Conservation (phyloP, 2,113 vertebrate genomes). For the Marcusenius ussheri region DNA sequence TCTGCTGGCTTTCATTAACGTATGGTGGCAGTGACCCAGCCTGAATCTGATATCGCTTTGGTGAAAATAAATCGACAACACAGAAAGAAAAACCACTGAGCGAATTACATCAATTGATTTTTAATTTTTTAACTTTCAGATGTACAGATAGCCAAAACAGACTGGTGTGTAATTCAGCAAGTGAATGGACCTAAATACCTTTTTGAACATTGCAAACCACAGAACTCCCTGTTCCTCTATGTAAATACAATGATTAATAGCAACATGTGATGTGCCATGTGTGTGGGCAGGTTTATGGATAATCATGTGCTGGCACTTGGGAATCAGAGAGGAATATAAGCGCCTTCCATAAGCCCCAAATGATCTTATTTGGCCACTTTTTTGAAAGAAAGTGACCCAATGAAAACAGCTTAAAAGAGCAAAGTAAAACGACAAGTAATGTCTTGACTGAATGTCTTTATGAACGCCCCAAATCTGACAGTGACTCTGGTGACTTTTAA, state of each 20-base stretch:
- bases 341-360: background rate
- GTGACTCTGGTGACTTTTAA: background rate
- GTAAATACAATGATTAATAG: background rate
- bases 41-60: background rate
- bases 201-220: background rate
- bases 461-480: background rate
- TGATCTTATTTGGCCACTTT: background rate
- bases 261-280: background rate
- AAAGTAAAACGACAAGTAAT: background rate
- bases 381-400: background rate
- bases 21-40: background rate
- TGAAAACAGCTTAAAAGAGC: background rate
- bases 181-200: background rate
- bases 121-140: background rate
- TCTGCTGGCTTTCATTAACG: background rate
- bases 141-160: background rate
- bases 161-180: background rate
- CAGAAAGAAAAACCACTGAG: background rate
- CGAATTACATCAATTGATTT: background rate
- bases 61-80: background rate
- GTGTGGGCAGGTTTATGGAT: background rate
- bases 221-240: background rate
- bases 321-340: background rate
- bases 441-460: background rate
- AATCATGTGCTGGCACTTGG: background rate